Conservation (phyloP, 23 tunicate genomes). For the Corella eumyota region DNA sequence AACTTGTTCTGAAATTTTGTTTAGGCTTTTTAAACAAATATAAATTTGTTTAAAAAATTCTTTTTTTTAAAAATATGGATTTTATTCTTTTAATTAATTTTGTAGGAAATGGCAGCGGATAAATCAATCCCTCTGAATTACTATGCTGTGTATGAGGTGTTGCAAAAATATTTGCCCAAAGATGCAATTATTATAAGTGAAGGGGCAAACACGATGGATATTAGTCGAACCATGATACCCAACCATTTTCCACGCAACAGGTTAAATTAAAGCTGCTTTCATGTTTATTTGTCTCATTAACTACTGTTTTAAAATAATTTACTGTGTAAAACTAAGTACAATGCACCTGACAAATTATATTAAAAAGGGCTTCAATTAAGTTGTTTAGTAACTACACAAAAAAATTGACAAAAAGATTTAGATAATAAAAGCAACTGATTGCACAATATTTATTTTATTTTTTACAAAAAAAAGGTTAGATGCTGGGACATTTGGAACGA, state of each 20-base stretch:
- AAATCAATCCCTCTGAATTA: constrained; percentile 68
- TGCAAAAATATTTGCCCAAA: constrained; percentile 42
- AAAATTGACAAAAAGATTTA: too few relatives aligned
- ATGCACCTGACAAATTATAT: too few relatives aligned
- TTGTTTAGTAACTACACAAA: too few relatives aligned
- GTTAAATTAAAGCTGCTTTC: too few relatives aligned
- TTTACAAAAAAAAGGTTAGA: too few relatives aligned
- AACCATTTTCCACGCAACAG: constrained; percentile 63
- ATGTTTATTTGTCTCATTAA: too few relatives aligned
- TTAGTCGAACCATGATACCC: constrained; percentile 63
- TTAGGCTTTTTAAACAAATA: not conserved
- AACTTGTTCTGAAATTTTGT: too few relatives aligned
- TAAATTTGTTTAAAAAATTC: not conserved
- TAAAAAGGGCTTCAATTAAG: too few relatives aligned
- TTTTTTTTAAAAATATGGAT: not conserved
- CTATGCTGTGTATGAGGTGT: constrained; percentile 77
- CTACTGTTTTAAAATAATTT: too few relatives aligned
- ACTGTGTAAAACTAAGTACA: too few relatives aligned
- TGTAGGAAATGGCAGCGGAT: constrained; percentile 58
- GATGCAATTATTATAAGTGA: constrained; percentile 63
- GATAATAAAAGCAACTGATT: too few relatives aligned
- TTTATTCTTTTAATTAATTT: not conserved
- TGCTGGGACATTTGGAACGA: constrained; percentile 95
- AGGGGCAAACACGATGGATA: constrained; percentile 96
- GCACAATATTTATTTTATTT: too few relatives aligned